Evolutionary conservation across 2,888 invertebrate genomes (phyloP).

Genomic region (Brachyptera putata): DNA sequence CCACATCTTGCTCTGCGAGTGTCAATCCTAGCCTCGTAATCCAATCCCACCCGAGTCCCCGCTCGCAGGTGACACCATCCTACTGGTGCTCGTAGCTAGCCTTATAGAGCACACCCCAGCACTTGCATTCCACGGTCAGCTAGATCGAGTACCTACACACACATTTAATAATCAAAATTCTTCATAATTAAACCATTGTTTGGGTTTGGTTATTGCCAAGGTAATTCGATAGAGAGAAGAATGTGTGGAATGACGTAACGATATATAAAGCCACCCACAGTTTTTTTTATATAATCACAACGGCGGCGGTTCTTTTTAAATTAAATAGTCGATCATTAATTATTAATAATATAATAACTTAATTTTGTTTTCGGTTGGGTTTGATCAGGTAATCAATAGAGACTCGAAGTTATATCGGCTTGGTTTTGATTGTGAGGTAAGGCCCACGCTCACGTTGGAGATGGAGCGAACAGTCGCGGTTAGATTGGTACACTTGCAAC

Average conservation of each 20-base stretch:
- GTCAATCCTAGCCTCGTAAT: too few species aligned
- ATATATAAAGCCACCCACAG: background rate
- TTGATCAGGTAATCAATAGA: background rate
- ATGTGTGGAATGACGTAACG: background rate
- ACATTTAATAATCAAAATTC: conserved; percentile 3
- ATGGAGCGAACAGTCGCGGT: too few species aligned
- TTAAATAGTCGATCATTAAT: background rate
- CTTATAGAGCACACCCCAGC: background rate
- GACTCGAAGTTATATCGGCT: too few species aligned
- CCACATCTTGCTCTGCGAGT: too few species aligned
- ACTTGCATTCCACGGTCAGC: background rate
- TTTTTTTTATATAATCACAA: too few species aligned
- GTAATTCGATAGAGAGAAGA: conserved; percentile 1
- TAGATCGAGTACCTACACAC: background rate
- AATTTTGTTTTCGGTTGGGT: background rate
- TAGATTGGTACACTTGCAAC: too few species aligned
- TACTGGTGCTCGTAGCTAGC: background rate
- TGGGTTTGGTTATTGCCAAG: conserved; percentile 11
- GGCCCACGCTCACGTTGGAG: too few species aligned
- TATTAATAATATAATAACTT: too few species aligned
- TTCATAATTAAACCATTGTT: conserved; percentile 12
- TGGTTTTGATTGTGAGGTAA: too few species aligned
- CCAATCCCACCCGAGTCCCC: too few species aligned
- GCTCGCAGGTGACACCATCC: too few species aligned
- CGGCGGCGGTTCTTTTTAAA: background rate